Conservation (phyloP, 2,113 vertebrate species). For the Eira barbara region DNA sequence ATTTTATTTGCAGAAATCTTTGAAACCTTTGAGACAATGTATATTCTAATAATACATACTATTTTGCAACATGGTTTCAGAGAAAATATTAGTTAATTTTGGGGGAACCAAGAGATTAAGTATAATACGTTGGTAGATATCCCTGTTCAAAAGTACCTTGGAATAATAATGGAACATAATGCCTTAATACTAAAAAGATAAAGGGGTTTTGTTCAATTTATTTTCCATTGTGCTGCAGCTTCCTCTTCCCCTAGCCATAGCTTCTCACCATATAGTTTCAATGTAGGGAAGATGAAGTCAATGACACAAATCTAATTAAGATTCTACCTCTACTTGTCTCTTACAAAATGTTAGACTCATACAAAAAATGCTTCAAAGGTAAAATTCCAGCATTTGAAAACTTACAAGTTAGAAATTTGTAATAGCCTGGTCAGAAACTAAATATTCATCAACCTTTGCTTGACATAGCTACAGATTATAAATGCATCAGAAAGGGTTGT, state of each 20-base stretch:
- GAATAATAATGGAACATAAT: background rate
- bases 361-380: background rate
- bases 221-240: background rate
- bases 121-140: background rate
- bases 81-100: background rate
- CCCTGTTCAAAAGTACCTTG: background rate
- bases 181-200: background rate
- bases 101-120: background rate
- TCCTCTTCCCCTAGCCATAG: rapidly evolving
- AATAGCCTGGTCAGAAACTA: background rate
- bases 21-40: background rate
- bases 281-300: background rate
- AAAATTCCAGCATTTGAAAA: background rate
- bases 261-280: background rate
- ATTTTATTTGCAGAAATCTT: background rate
- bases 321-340: background rate
- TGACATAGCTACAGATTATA: background rate
- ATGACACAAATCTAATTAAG: background rate
- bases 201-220: background rate
- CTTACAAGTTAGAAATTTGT: background rate
- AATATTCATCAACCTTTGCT: background rate
- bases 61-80: background rate
- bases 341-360: background rate
- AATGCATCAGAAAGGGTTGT: background rate
- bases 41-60: background rate